A percentile compares a stretch with the other conserved stretches of the same genome.
These are phyloP conservation scores for Stictonetta naevosa DNA, from an alignment of 2,113 vertebrate genomes.

Conservation along the genomic window DNA sequence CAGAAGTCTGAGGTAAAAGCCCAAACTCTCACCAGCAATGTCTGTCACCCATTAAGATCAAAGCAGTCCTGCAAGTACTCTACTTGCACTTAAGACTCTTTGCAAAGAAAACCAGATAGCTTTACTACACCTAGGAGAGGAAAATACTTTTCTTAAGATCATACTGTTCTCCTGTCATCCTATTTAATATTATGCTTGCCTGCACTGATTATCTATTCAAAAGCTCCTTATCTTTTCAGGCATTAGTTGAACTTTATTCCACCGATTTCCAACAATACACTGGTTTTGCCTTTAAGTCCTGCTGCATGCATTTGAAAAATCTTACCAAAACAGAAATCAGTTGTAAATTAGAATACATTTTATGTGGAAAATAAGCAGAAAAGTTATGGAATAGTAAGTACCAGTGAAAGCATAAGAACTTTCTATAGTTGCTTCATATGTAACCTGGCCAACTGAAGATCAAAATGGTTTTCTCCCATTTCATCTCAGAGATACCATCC, in stretches of 20 bases:
- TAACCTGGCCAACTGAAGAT: not conserved
- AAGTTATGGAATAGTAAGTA: not conserved
- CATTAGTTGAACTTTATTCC: not conserved
- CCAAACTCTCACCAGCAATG: not conserved
- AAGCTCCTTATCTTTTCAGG: not conserved
- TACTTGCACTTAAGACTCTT: not conserved
- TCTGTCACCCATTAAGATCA: not conserved
- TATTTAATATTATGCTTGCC: not conserved
- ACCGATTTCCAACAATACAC: not conserved
- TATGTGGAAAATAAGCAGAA: not conserved
- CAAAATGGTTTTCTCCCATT: not conserved
- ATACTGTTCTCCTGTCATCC: not conserved
- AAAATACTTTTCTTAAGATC: not conserved
- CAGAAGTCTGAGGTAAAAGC: not conserved
- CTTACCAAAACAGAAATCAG: not conserved
- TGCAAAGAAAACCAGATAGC: not conserved
- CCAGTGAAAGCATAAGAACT: not conserved
- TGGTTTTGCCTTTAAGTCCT: not conserved
- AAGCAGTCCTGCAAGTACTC: not conserved
- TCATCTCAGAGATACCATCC: not conserved
- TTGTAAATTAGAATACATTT: not conserved
- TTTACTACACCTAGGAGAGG: not conserved
- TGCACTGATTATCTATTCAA: not conserved
- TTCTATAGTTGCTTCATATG: not conserved
- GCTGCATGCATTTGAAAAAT: not conserved